Evolutionary conservation across 2,888 invertebrate species (phyloP), one percentile per base, ranked within the genome.

Genomic region (Leptinotarsa juncta): DNA sequence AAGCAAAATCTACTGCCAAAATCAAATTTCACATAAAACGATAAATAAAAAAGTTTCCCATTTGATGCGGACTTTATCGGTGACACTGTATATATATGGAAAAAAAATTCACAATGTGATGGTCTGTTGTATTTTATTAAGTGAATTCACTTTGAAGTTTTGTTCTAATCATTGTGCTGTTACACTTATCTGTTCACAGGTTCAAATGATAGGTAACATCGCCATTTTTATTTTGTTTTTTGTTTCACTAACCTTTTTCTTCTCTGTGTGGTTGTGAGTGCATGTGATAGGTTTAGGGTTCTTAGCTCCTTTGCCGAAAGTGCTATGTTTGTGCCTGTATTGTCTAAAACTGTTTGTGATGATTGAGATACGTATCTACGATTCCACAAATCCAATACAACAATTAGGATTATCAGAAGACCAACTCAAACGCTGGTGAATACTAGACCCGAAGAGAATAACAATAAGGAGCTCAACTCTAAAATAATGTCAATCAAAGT

Each of bases 221-320:
- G 71, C 74, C 80, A 76, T 79, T 77, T 80, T 81, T 77, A 79
- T 79, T 79, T 77, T 66, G 53, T 81, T 79, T 32, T 79, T 82
- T 82, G 83, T 81, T 82, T 81, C 71, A 85, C 86, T 86, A 85
- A 86, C 85, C 14, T 60, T 80, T 32, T 78, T 78, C 74, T 75
- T 83, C 83, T 85, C 83, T 86, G 87, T 84, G 85, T 83, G 87
- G 87, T 87, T 87, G 86, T 86, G 87, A 84, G 84, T 88, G 88
- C 87, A 87, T 87, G 87, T 84, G 85, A 82, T 86, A 86, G 87
- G 86, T 86, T 82, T 85, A 86, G 85, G 86, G 86, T 80, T 76
- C 81, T 81, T 83, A 82, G 83, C 83, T 82, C 82, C 73, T 71
- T 62, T 69, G 78, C 73, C 65, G 70, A 70, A 66, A 71, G 26